These are phyloP conservation scores for Butorides virescens DNA, from an alignment of 2,113 vertebrate species.

Conservation along the genomic window DNA sequence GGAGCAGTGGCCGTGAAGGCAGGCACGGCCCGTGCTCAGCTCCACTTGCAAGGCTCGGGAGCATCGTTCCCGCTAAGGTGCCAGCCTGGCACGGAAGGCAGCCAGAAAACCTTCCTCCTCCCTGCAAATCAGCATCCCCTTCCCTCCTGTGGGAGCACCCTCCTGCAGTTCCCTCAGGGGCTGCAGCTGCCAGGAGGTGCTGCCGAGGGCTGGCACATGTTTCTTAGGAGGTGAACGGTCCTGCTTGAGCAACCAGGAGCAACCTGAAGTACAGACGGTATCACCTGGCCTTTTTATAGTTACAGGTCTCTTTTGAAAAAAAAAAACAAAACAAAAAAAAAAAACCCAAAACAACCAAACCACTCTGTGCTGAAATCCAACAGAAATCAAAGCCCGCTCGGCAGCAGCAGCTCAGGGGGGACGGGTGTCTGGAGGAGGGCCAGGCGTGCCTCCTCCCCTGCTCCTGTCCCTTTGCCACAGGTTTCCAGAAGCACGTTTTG, in stretches of 20 bases:
- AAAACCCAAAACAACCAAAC: background rate
- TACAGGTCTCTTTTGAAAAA: background rate
- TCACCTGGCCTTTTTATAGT: background rate
- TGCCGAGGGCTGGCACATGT: background rate
- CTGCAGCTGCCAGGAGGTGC: background rate
- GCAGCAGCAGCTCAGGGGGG: background rate
- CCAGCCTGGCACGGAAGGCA: background rate
- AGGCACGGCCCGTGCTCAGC: background rate
- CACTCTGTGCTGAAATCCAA: background rate
- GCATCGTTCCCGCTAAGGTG: background rate
- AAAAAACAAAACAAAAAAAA: too few species aligned
- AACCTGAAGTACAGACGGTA: background rate
- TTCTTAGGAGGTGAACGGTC: background rate
- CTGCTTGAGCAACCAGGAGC: background rate
- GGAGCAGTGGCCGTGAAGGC: background rate
- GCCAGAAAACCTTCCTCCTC: background rate
- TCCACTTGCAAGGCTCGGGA: rapidly evolving
- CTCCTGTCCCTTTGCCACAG: background rate
- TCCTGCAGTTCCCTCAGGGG: background rate
- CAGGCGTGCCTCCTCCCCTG: background rate
- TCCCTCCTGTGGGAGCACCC: background rate
- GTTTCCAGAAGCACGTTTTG: background rate
- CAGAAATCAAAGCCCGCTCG: background rate
- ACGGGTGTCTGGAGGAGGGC: background rate
- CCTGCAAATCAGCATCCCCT: background rate